These are phyloP conservation scores for Zonitis immaculata DNA, from an alignment of 2,888 invertebrate species.

Conservation along the genomic window DNA sequence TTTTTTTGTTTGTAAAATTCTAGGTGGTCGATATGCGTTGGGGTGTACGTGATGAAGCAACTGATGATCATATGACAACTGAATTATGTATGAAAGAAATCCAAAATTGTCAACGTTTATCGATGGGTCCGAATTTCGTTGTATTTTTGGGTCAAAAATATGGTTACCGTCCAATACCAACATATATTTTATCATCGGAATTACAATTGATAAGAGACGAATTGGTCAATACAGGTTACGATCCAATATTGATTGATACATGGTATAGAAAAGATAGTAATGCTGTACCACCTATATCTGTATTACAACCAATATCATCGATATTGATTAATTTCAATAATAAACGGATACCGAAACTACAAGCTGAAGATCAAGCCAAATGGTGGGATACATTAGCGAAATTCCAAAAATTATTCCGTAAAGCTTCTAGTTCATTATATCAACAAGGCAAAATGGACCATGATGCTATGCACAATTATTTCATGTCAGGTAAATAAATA, in stretches of 20 bases:
- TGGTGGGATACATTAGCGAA: conserved; percentile 98
- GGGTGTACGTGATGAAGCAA: conserved; percentile 97
- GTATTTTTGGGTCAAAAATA: conserved; percentile 97
- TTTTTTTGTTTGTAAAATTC: conserved; percentile 10
- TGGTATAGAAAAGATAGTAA: conserved; percentile 98
- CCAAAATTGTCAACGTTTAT: conserved; percentile 92
- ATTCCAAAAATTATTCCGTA: conserved; percentile 91
- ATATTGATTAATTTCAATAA: conserved; percentile 97
- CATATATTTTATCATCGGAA: conserved; percentile 88
- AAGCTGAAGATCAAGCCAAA: conserved; percentile 92
- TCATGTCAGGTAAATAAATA: conserved; percentile 83
- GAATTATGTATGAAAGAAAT: conserved; percentile 98
- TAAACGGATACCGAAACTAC: conserved; percentile 92
- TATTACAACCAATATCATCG: conserved; percentile 94
- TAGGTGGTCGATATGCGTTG: conserved; percentile 98
- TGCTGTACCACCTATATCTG: conserved; percentile 91
- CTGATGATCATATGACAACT: conserved; percentile 99
- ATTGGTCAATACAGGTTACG: conserved; percentile 74
- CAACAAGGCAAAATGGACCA: conserved; percentile 81
- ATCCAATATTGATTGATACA: conserved; percentile 76
- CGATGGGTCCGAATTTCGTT: conserved; percentile 98
- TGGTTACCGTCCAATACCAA: conserved; percentile 96
- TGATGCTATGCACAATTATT: conserved; percentile 95
- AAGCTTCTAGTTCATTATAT: conserved; percentile 82
- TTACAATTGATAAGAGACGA: conserved; percentile 83